A percentile compares a stretch with the other conserved stretches of the same genome.
These are phyloP conservation scores for Zaprionus africanus DNA, from an alignment of 1,140 invertebrate species.

Conservation along the genomic window DNA sequence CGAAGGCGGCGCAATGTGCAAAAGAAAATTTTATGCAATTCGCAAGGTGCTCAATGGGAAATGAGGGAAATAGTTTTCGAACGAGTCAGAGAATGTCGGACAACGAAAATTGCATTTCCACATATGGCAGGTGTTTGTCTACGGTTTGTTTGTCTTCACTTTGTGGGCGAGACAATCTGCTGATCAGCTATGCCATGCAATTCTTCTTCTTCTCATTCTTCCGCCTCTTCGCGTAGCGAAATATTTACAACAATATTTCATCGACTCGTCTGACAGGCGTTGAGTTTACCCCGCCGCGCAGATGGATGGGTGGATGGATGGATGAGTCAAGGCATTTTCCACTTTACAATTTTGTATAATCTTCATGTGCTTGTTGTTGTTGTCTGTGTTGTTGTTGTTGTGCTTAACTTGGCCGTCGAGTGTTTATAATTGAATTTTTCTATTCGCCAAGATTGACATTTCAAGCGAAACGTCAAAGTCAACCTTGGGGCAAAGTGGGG, in stretches of 20 bases:
- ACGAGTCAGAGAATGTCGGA: slow-evolving; percentile 22
- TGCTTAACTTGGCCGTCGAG: slow-evolving; percentile 5
- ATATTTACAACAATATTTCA: slow-evolving; percentile 49
- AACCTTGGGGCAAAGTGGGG: background rate
- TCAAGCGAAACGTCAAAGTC: slow-evolving; percentile 33
- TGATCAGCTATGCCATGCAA: background rate
- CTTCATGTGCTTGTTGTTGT: slow-evolving; percentile 7
- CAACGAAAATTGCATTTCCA: slow-evolving; percentile 59
- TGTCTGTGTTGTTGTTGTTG: slow-evolving; percentile 24
- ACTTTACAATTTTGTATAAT: slow-evolving; percentile 8
- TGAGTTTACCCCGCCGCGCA: background rate
- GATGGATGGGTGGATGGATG: background rate
- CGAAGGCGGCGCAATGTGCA: slow-evolving; percentile 1
- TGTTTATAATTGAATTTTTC: slow-evolving; percentile 49
- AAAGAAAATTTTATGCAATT: slow-evolving; percentile 30
- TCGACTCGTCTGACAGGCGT: slow-evolving; percentile 53
- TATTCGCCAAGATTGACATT: slow-evolving; percentile 46
- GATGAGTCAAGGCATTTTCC: slow-evolving; percentile 32
- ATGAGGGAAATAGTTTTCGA: slow-evolving; percentile 22
- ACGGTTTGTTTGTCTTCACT: slow-evolving; percentile 3
- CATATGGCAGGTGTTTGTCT: slow-evolving; percentile 24
- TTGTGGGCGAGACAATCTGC: slow-evolving; percentile 8
- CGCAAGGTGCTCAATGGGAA: slow-evolving; percentile 48
- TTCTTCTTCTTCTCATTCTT: background rate
- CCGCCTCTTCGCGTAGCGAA: background rate